phyloP scores from a whole-genome alignment of 2,797 vertebrate species.

The Onychomys arenicola region DNA sequence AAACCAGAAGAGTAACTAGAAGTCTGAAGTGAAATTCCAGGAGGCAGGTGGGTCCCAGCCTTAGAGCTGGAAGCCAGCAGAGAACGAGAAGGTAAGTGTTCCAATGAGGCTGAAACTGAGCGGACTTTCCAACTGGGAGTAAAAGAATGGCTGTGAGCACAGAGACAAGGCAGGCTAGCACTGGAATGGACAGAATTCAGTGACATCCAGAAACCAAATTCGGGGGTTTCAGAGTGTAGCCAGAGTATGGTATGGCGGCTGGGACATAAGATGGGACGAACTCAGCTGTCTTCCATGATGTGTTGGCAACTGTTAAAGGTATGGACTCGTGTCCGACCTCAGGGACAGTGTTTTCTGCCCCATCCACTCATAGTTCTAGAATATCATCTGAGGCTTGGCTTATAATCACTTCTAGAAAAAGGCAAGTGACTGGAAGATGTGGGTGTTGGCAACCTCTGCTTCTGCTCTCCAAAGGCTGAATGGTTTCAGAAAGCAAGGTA shows the following conservation, averaged over 20 bases:
- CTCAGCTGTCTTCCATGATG: not conserved
- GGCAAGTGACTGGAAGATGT: not conserved
- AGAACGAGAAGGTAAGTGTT: not conserved
- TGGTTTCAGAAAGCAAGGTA: slow-evolving; percentile 26
- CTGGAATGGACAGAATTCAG: not conserved
- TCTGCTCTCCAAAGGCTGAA: not conserved
- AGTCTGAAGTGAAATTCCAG: not conserved
- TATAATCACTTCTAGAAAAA: slow-evolving; percentile 28
- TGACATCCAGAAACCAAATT: not conserved
- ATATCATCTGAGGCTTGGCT: not conserved
- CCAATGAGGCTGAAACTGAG: not conserved
- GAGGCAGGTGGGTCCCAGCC: not conserved
- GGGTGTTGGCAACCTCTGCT: not conserved
- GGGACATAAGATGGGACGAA: not conserved
- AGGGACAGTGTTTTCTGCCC: not conserved
- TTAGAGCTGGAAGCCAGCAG: not conserved
- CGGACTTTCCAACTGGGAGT: not conserved
- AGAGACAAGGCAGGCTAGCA: not conserved
- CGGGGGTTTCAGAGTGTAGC: not conserved
- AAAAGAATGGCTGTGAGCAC: not conserved
- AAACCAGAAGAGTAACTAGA: not conserved
- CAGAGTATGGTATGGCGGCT: not conserved
- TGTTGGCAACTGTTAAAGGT: not conserved
- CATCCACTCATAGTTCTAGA: slow-evolving; percentile 34
- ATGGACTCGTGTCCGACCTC: not conserved